phyloP scores from a whole-genome alignment of 2,797 vertebrate genomes.

The Clarias laeviceps region DNA sequence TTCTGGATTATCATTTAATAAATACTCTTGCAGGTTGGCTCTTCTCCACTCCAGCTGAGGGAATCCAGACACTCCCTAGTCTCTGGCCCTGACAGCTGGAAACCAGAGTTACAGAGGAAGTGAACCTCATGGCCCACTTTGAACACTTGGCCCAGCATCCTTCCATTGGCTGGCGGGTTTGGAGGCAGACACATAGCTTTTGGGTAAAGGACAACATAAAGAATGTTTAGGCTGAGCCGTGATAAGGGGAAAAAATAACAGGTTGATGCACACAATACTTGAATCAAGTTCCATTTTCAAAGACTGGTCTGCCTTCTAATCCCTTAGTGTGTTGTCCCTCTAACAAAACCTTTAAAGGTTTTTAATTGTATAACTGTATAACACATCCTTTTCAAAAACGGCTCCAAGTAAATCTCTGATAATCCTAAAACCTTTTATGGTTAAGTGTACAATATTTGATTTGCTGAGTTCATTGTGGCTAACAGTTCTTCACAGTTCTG shows the following conservation, averaged over 20 bases:
- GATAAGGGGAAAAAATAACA: neutral
- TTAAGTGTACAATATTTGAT: neutral
- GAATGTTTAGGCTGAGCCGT: neutral
- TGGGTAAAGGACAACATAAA: conserved; percentile 16
- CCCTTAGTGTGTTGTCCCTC: neutral
- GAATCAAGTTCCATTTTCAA: neutral
- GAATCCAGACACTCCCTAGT: conserved; percentile 76
- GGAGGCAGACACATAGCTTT: conserved; percentile 75
- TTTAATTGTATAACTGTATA: neutral
- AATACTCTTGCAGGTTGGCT: conserved; percentile 79
- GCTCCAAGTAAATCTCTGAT: neutral
- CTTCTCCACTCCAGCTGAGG: conserved; percentile 80
- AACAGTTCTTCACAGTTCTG: neutral
- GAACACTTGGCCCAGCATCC: conserved; percentile 75
- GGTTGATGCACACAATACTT: neutral
- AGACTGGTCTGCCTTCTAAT: neutral
- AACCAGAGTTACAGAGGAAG: conserved; percentile 77
- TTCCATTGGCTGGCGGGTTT: conserved; percentile 69
- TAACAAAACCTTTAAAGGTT: neutral
- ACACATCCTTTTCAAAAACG: neutral
- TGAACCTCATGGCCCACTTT: conserved; percentile 80
- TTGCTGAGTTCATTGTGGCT: neutral
- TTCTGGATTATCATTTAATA: conserved; percentile 27
- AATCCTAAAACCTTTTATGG: neutral
- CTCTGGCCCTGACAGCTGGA: conserved; percentile 78